Evolutionary conservation across 2,797 vertebrate genomes (phyloP).

Genomic region (Vireo griseus): DNA sequence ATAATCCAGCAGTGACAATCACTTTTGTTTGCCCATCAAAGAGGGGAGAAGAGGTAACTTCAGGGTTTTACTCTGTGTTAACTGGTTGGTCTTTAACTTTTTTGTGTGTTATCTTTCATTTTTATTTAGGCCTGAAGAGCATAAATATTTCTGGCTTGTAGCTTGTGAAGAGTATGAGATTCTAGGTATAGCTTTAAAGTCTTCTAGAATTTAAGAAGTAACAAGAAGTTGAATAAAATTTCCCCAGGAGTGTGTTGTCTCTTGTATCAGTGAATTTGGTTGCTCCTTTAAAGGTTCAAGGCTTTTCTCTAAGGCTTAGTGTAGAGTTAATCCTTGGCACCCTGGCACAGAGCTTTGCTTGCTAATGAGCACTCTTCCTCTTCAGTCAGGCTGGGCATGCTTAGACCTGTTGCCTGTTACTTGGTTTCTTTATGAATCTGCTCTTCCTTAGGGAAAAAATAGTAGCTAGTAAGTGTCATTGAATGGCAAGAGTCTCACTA

Average conservation of each 20-base stretch:
- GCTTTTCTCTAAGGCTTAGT: background rate
- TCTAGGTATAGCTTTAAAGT: background rate
- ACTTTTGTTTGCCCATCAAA: conserved; percentile 90
- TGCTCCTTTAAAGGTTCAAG: background rate
- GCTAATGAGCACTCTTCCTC: background rate
- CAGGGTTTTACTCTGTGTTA: background rate
- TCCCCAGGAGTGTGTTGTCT: background rate
- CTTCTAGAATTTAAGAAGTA: background rate
- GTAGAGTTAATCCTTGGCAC: background rate
- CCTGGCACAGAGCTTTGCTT: background rate
- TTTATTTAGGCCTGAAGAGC: background rate
- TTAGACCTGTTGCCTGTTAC: background rate
- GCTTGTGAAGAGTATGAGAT: background rate
- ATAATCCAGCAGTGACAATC: conserved; percentile 85
- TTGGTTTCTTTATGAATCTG: background rate
- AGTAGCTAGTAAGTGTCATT: background rate
- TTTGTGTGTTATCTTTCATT: background rate
- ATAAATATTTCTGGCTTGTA: background rate
- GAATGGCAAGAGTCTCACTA: background rate
- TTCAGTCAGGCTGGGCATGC: background rate
- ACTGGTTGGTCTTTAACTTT: background rate
- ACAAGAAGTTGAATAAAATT: background rate
- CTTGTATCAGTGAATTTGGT: background rate
- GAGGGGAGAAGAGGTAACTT: conserved; percentile 78
- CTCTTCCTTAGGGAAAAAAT: background rate